Evolutionary conservation across 2,888 invertebrate species (phyloP), one percentile per base, ranked within the genome.

Genomic region (Apamea epomidion): DNA sequence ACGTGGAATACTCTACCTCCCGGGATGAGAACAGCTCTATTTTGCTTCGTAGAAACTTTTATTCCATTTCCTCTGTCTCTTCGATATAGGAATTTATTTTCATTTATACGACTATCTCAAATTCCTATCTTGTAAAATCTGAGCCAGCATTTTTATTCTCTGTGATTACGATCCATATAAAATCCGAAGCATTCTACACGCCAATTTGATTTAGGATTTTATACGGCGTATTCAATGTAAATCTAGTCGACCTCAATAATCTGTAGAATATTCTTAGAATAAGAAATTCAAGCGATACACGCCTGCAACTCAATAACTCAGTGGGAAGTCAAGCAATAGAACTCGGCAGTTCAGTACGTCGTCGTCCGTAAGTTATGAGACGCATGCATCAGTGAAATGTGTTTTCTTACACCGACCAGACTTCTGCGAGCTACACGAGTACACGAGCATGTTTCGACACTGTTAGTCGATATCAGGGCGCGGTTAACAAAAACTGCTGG

Each of bases 301-400:
- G 86, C 85, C 81, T 82, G 83, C 87, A 91, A 85, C 79, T 89
- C 92, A 87, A 92, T 92, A 92, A 90, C 87, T 90, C 89, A 90
- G 54, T 87, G 79, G 83, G 84, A 85, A 88, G 87, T 87, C 88
- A 78, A 89, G 90, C 87, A 89, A 91, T 91, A 84, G 91, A 86
- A 87, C 87, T 87, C 87, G 76, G 83, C 88, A 84, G 91, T 91
- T 89, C 86, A 78, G 78, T 86, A 86, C 83, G 78, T 85, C 85
- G 74, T 78, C 78, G 76, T 83, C 71, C 67, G 69, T 90, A 91
- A 91, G 88, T 91, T 91, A 90, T 89, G 91, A 90, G 88, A 90
- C 89, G 87, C 83, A 85, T 89, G 88, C 88, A 86, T 88, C 86
- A 91, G 87, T 85, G 62, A 81, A 87, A 87, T 87, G 85, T 87